A percentile compares a stretch with the other conserved stretches of the same genome.
Conservation (phyloP, 2,797 vertebrate genomes). For the Manis pentadactyla region DNA sequence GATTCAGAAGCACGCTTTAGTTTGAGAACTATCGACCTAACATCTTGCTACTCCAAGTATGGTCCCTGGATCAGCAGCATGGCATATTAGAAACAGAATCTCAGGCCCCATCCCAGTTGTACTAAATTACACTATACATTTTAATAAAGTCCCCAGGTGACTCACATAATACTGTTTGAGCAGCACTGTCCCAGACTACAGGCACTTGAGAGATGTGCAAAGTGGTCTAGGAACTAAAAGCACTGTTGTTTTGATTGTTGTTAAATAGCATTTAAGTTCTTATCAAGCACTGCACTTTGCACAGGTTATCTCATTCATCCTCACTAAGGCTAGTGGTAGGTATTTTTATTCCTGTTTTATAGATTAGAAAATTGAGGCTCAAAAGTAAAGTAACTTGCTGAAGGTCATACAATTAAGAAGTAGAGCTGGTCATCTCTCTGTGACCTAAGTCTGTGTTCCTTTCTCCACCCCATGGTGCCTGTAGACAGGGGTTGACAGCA, state of each 20-base stretch:
- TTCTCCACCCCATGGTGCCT: neutral
- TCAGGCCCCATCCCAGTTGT: neutral
- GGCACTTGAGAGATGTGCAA: neutral
- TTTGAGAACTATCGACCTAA: neutral
- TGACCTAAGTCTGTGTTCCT: neutral
- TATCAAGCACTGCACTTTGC: neutral
- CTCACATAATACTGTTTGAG: neutral
- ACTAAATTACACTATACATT: neutral
- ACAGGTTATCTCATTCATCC: neutral
- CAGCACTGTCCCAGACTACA: neutral
- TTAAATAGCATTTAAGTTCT: neutral
- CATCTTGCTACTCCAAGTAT: neutral
- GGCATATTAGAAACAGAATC: neutral
- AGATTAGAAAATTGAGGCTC: constrained; percentile 30
- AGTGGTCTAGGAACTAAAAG: neutral
- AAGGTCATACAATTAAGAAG: neutral
- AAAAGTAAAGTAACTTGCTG: neutral
- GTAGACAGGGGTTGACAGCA: neutral
- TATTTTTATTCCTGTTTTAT: constrained; percentile 41
- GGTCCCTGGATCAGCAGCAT: neutral
- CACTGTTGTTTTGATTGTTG: neutral
- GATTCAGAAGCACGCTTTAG: neutral
- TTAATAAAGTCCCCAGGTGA: neutral
- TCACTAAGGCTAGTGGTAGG: neutral
- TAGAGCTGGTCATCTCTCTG: neutral